Evolutionary conservation across 2,888 invertebrate species (phyloP).

Genomic region (Polydrusus pterygomalis): DNA sequence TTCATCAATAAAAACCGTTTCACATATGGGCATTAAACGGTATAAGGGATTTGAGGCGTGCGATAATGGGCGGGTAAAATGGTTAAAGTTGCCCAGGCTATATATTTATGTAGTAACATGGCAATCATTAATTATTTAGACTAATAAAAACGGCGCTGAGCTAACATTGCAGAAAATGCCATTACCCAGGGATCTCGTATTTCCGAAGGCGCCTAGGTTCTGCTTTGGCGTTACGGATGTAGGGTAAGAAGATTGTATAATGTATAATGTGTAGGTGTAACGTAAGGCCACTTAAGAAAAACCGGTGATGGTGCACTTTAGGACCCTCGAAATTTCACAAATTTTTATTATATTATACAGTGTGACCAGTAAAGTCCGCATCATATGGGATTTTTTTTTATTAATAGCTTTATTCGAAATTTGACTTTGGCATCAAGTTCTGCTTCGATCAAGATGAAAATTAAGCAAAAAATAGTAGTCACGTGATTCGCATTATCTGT

Average conservation of each 20-base stretch:
- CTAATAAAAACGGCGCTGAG: conserved; percentile 42
- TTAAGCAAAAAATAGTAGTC: too few species aligned
- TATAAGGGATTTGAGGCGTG: conserved; percentile 27
- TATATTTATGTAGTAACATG: conserved; percentile 46
- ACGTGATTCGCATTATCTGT: too few species aligned
- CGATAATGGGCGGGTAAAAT: conserved; percentile 26
- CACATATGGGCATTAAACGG: conserved; percentile 32
- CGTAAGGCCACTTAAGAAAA: too few species aligned
- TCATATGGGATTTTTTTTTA: too few species aligned
- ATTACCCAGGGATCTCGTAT: conserved; percentile 24
- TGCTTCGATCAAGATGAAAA: too few species aligned
- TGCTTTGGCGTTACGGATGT: conserved; percentile 19
- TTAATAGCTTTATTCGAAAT: too few species aligned
- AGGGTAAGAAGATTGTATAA: neutral
- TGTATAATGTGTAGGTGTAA: conserved; percentile 6
- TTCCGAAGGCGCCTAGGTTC: conserved; percentile 21
- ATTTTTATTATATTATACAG: too few species aligned
- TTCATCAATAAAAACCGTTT: conserved; percentile 26
- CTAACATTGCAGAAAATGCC: conserved; percentile 32
- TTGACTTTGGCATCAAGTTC: too few species aligned
- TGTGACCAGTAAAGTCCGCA: too few species aligned
- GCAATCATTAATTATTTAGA: conserved; percentile 45
- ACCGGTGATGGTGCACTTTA: too few species aligned
- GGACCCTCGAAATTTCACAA: too few species aligned
- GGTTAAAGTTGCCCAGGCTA: conserved; percentile 15